Evolutionary conservation across 2,888 invertebrate genomes (phyloP), one percentile per base, ranked within the genome.

Genomic region (Heliconius charithonia): DNA sequence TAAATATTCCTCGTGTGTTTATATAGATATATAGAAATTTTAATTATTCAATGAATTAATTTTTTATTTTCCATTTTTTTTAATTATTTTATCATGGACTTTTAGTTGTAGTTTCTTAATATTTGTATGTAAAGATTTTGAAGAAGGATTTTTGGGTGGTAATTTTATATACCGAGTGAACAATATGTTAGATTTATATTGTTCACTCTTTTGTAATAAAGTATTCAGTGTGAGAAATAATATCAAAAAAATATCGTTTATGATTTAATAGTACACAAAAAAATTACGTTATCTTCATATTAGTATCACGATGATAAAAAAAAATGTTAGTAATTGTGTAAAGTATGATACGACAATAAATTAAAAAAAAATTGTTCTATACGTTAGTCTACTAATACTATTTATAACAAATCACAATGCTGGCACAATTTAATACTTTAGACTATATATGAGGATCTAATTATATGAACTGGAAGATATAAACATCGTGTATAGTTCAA

Each of bases 91-190:
- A 79, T 51, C 45, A 70, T 45, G 22, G 51, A 63, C 25, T 51
- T 29, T 73, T 76, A 76, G 32, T 63, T 73, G 37, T 37, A 73
- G 32, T 77, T 74, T 77, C 37, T 79, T 65, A 78, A 27, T 76
- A 66, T 65, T 66, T 77, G 45, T 71, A 71, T 63, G 71, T 45
- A 77, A 32, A 16, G 65, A 25, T 63, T 51, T 51, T 19, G 19
- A 51, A 6, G 16, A 51, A 51, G 41, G n/a, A 70, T 4, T 32
- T 62, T 51, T 65, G 45, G 56, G 56, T 66, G 71, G 51, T 72
- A 27, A 41, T 29, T n/a, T 41, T 45, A 63, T 27, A 13, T 25
- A 45, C 22, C 45, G 70, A 29, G 45, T 27, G 16, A n/a, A 70
- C 59, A 27, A 25, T 66, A 67, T 75, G 32, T 56, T 56, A 59